These are phyloP conservation scores for Melikaiella ostensackeni DNA, from an alignment of 2,888 invertebrate genomes.

Conservation along the genomic window DNA sequence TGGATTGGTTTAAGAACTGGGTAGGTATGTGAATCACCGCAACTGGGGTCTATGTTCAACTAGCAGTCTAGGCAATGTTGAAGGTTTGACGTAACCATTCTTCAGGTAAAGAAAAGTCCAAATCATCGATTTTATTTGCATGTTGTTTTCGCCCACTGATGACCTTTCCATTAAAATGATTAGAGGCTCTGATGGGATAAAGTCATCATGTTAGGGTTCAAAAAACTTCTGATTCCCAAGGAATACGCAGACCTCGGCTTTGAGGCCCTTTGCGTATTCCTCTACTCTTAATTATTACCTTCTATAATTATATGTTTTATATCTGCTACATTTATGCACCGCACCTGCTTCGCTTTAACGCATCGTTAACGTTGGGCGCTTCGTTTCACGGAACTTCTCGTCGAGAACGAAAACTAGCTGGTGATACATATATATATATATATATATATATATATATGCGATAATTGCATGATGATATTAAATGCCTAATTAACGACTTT, in stretches of 20 bases:
- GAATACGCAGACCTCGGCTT: background rate
- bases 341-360: constrained; percentile 73
- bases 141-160: background rate
- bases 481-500: constrained; percentile 24
- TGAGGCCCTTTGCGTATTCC: constrained; percentile 9
- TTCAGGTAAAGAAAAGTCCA: background rate
- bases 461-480: constrained; percentile 12
- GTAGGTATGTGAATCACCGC: constrained; percentile 71
- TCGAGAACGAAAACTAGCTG: constrained; percentile 55
- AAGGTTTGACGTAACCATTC: constrained; percentile 3
- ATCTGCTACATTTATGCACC: constrained; percentile 65
- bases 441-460: too few relatives aligned
- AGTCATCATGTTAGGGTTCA: constrained; percentile 9
- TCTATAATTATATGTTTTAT: constrained; percentile 64
- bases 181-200: background rate
- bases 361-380: constrained; percentile 73
- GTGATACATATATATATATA: background rate
- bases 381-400: constrained; percentile 64
- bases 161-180: background rate
- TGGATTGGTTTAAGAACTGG: constrained; percentile 72
- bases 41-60: constrained; percentile 59
- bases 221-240: constrained; percentile 28
- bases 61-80: background rate
- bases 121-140: background rate
- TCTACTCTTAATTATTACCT: constrained; percentile 50